These are phyloP conservation scores for Sphaerophoria taeniata DNA, from an alignment of 2,888 invertebrate species.

Conservation along the genomic window DNA sequence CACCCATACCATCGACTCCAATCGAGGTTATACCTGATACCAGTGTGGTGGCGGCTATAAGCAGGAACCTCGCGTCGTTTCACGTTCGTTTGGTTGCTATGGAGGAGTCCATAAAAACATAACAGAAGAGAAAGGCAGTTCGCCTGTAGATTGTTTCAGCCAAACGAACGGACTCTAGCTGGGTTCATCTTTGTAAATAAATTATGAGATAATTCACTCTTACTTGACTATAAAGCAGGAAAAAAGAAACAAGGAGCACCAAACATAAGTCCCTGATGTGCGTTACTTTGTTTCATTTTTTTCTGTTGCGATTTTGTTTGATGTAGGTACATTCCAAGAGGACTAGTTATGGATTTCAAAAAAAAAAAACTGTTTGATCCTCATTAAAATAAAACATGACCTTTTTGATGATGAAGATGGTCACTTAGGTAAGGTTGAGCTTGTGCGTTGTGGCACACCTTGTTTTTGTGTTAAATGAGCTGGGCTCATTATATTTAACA, in stretches of 20 bases:
- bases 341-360: not conserved
- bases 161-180: not conserved
- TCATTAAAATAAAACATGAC: not conserved
- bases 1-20: not conserved
- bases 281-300: slow-evolving; percentile 1
- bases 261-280: slow-evolving; percentile 32
- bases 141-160: slow-evolving; percentile 34
- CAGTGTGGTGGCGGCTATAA: not conserved
- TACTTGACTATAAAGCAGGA: slow-evolving; percentile 11
- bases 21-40: slow-evolving; percentile 47
- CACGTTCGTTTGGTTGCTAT: not conserved
- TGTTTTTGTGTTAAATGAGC: not conserved
- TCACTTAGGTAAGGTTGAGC: not conserved
- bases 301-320: not conserved
- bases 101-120: slow-evolving; percentile 44
- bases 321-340: slow-evolving; percentile 4
- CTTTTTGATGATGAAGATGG: not conserved
- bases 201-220: slow-evolving; percentile 64
- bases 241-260: not conserved
- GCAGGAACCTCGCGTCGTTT: slow-evolving; percentile 33
- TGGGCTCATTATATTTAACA: not conserved
- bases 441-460: not conserved
- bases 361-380: not conserved
- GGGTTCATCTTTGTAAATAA: slow-evolving; percentile 66
- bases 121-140: slow-evolving; percentile 33